phyloP scores from a whole-genome alignment of 2,797 vertebrate species.

The Avahi laniger region DNA sequence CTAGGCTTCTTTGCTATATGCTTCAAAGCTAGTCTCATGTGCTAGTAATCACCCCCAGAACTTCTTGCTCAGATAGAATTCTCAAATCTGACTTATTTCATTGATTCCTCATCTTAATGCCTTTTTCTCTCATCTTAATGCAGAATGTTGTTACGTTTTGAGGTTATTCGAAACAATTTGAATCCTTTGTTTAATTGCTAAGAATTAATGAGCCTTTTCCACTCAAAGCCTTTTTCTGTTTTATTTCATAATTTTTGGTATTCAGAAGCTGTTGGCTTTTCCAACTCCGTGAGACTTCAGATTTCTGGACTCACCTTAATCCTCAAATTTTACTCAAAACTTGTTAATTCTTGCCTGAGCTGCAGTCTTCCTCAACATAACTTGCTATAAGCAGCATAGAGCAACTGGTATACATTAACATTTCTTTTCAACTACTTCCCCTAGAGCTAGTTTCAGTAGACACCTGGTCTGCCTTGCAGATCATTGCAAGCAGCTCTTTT shows the following conservation, averaged over 20 bases:
- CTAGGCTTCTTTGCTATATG: background rate
- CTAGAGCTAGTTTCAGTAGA: conserved; percentile 18
- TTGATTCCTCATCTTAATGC: background rate
- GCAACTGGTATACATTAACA: background rate
- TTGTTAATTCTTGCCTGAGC: conserved; percentile 35
- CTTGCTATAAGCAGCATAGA: background rate
- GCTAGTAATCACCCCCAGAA: background rate
- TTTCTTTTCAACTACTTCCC: conserved; percentile 38
- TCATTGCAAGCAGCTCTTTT: background rate
- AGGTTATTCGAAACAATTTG: conserved; percentile 2
- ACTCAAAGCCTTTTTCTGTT: background rate
- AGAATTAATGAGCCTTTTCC: background rate
- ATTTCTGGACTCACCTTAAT: conserved; percentile 51
- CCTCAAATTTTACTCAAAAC: conserved; percentile 17
- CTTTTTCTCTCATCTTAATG: background rate
- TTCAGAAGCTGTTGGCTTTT: background rate
- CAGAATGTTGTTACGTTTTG: background rate
- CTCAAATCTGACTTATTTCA: background rate
- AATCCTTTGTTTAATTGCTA: conserved; percentile 10
- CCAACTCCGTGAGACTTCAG: background rate
- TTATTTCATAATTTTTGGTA: conserved; percentile 15
- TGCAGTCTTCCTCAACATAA: background rate
- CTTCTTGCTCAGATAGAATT: background rate
- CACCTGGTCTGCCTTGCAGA: conserved; percentile 1
- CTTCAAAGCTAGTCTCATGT: background rate